These are phyloP conservation scores for Drosophila atroscutellata DNA, from an alignment of 2,888 invertebrate species.

Conservation along the genomic window DNA sequence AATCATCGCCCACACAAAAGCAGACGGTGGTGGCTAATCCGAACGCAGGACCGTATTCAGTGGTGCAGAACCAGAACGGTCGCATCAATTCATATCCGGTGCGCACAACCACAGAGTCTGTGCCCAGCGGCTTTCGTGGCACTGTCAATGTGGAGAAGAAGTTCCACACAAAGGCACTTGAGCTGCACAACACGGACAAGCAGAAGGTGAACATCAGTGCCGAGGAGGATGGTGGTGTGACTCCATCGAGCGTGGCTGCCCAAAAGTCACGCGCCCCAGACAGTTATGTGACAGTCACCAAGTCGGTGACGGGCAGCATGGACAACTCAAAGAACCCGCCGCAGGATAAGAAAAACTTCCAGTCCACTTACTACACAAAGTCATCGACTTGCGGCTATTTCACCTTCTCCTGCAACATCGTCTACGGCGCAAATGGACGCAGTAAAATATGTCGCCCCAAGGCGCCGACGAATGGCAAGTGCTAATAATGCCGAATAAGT, in stretches of 20 bases:
- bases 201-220: slow-evolving; percentile 71
- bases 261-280: slow-evolving; percentile 85
- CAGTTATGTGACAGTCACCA: slow-evolving; percentile 91
- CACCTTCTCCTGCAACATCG: slow-evolving; percentile 93
- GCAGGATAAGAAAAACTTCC: slow-evolving; percentile 89
- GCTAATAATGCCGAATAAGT: slow-evolving; percentile 62
- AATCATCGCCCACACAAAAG: slow-evolving; percentile 80
- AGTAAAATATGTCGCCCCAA: slow-evolving; percentile 93
- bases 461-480: slow-evolving; percentile 90
- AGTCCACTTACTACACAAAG: slow-evolving; percentile 93
- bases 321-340: slow-evolving; percentile 87
- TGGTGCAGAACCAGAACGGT: slow-evolving; percentile 84
- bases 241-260: slow-evolving; percentile 23
- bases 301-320: slow-evolving; percentile 91
- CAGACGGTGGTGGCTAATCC: slow-evolving; percentile 75
- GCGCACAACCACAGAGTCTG: slow-evolving; percentile 80
- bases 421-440: slow-evolving; percentile 90
- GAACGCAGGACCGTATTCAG: slow-evolving; percentile 50
- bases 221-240: slow-evolving; percentile 63
- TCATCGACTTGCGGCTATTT: slow-evolving; percentile 95
- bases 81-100: slow-evolving; percentile 73
- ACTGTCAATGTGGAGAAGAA: slow-evolving; percentile 84
- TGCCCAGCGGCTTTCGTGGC: slow-evolving; percentile 84
- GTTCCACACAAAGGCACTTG: slow-evolving; percentile 83
- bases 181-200: slow-evolving; percentile 68